Evolutionary conservation across 35 echinoderm and acorn worm species (phyloP).

Genomic region (Eucidaris tribuloides): DNA sequence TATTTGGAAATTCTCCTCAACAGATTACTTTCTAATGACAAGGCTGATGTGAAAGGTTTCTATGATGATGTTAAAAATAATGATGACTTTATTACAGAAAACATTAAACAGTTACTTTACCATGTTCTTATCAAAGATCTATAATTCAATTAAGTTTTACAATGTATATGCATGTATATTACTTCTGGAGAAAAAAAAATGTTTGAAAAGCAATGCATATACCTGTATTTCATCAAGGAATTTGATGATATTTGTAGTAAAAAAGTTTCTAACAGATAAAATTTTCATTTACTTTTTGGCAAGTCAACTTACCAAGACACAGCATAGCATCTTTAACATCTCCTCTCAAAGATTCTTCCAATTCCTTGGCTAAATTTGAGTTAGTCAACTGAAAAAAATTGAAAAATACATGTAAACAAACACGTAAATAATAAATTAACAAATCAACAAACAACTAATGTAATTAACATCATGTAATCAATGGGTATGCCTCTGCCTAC

Average conservation of each 20-base stretch:
- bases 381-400: slow-evolving; percentile 16
- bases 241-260: too few species aligned
- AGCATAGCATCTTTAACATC: slow-evolving; percentile 68
- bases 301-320: slow-evolving; percentile 43
- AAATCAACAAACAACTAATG: neutral
- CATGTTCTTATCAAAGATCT: neutral
- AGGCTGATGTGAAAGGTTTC: too few species aligned
- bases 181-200: neutral
- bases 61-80: too few species aligned
- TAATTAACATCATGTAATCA: neutral
- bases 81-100: neutral
- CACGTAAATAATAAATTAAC: too few species aligned
- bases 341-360: slow-evolving; percentile 16
- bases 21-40: too few species aligned
- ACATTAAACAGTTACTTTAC: neutral
- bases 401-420: neutral
- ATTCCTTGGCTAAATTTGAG: slow-evolving; percentile 30
- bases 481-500: neutral
- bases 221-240: too few species aligned
- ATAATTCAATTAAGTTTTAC: neutral
- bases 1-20: too few species aligned
- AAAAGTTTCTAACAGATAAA: neutral
- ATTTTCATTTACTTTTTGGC: neutral
- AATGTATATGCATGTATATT: neutral
- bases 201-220: neutral